phyloP scores from a whole-genome alignment of 2,113 vertebrate species.

The Acanthochromis polyacanthus region DNA sequence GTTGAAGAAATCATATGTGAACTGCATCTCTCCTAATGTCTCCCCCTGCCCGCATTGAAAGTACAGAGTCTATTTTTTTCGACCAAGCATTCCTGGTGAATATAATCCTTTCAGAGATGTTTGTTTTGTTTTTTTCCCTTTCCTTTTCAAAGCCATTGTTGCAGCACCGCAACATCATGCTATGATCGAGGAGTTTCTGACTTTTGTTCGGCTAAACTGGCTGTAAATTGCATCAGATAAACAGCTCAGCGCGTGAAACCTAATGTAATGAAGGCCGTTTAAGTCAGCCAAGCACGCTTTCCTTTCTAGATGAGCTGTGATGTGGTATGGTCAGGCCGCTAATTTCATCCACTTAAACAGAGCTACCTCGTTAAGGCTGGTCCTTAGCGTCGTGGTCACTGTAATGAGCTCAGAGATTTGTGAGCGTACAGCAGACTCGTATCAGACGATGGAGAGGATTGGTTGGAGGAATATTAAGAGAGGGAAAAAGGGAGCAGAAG shows the following conservation, averaged over 20 bases:
- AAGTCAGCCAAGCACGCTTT: slow-evolving; percentile 43
- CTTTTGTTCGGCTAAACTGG: neutral
- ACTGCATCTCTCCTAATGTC: slow-evolving; percentile 8
- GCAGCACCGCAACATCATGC: neutral
- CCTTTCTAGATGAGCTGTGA: slow-evolving; percentile 44
- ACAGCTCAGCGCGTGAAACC: slow-evolving; percentile 24
- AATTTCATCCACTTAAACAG: slow-evolving; percentile 66
- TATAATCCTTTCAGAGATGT: slow-evolving; percentile 7
- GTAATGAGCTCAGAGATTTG: slow-evolving; percentile 73
- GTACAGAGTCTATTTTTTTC: slow-evolving; percentile 14
- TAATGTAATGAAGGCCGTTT: slow-evolving; percentile 46
- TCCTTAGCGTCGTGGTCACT: slow-evolving; percentile 34
- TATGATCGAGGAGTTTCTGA: neutral
- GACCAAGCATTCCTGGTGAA: neutral
- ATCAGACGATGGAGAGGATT: slow-evolving; percentile 1
- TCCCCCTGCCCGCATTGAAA: neutral
- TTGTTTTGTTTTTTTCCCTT: neutral
- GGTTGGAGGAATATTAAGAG: slow-evolving; percentile 32
- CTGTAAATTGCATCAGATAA: slow-evolving; percentile 22
- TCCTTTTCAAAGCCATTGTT: neutral
- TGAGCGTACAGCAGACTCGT: neutral
- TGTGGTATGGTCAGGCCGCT: slow-evolving; percentile 52
- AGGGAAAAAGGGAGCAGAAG: slow-evolving; percentile 15
- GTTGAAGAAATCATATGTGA: slow-evolving; percentile 34
- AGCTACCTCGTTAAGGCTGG: slow-evolving; percentile 62